phyloP scores from a whole-genome alignment of 2,888 invertebrate species.

The Rhorus exstirpatorius region DNA sequence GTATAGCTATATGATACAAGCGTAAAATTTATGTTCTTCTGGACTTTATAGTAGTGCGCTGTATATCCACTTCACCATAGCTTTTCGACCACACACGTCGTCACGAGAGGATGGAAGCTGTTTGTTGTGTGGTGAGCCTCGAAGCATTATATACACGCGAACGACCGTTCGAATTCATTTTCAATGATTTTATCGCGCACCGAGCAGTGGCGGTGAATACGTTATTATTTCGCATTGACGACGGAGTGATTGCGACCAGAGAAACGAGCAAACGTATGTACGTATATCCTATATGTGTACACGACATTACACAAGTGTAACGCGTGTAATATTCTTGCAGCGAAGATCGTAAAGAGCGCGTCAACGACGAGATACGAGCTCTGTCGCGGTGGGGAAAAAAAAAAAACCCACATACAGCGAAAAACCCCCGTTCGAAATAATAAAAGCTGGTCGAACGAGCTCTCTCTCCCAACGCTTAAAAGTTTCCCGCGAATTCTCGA shows the following conservation, averaged over 20 bases:
- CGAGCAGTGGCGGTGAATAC: slow-evolving; percentile 56
- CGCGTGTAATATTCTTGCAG: slow-evolving; percentile 26
- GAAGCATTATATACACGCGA: slow-evolving; percentile 57
- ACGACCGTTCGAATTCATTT: slow-evolving; percentile 69
- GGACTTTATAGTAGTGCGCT: slow-evolving; percentile 18
- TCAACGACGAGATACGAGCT: slow-evolving; percentile 46
- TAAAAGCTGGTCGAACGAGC: slow-evolving; percentile 36
- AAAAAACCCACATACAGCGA: slow-evolving; percentile 8
- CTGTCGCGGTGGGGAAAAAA: slow-evolving; percentile 42
- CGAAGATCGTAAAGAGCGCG: slow-evolving; percentile 62
- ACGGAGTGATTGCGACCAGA: slow-evolving; percentile 60
- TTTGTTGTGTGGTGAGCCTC: slow-evolving; percentile 1
- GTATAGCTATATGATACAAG: slow-evolving; percentile 30
- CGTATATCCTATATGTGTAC: no score
- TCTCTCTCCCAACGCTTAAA: slow-evolving; percentile 9
- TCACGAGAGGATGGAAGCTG: slow-evolving; percentile 39
- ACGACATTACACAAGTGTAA: slow-evolving; percentile 1
- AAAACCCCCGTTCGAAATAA: slow-evolving; percentile 42
- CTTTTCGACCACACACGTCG: slow-evolving; percentile 65
- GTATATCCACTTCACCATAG: slow-evolving; percentile 9
- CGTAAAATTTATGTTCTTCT: slow-evolving; percentile 65
- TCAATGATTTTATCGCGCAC: slow-evolving; percentile 70
- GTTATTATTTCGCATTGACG: slow-evolving; percentile 69
- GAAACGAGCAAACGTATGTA: slow-evolving; percentile 37
- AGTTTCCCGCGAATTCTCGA: slow-evolving; percentile 9